Evolutionary conservation across 2,797 vertebrate species (phyloP), one percentile per base, ranked within the genome.

Genomic region (Allochrocebus solatus): DNA sequence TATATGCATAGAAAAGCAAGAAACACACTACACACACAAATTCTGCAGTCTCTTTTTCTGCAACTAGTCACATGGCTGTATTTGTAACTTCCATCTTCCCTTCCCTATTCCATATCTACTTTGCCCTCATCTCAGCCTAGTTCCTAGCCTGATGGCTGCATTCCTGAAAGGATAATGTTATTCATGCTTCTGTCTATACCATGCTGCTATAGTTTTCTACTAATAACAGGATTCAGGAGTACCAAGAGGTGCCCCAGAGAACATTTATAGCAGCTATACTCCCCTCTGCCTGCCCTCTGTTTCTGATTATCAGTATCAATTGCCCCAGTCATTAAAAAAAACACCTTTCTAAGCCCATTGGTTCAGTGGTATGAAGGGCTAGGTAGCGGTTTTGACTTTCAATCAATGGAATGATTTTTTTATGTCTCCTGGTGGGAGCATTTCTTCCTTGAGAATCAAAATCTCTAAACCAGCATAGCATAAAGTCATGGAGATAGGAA

Each of bases 61-160:
- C 76, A 33, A 1, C 19, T 14, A 50, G 24, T 41, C 84, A 30
- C 0, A 0, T 39, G 57, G 36, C 41, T 64, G 64, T 4, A 3
- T 55, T 14, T 4, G 8, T 4, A 19, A 10, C 12, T 53, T 53
- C 10, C 30, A n/a, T 53, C 41, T 72, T 33, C 22, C 50, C 24
- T 43, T 41, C 4, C 50, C 1, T 0, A 1, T 13, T 36, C 33
- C 10, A 0, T 4, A 10, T 70, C 36, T 50, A 22, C 41, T n/a
- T 4, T 21, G 70, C 43, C 53, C 33, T 36, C 26, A 1, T 17
- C 16, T 72, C 11, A 79, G 24, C 28, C 11, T 53, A 41, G 70
- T 16, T 87, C 24, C 43, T 24, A 67, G 67, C 24, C 50, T 70
- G n/a, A 6, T 33, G 30, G 64, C 53, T 93, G 43, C 50, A 48